Conservation (phyloP, 2,888 invertebrate species). For the Ametastegia equiseti region DNA sequence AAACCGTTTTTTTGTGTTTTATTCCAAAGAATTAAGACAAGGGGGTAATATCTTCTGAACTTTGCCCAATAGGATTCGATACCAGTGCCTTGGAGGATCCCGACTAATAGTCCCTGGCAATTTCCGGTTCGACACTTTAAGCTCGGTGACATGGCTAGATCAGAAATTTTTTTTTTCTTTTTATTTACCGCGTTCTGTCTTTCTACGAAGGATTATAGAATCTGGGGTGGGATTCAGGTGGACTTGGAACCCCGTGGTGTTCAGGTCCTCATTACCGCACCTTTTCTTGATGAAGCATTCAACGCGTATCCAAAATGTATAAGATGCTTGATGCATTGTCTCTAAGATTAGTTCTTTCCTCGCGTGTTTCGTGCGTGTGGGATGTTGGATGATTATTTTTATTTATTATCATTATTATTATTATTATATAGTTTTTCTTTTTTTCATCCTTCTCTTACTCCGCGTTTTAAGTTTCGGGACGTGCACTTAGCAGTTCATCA, state of each 20-base stretch:
- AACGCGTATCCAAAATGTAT: constrained; percentile 52
- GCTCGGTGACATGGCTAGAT: neutral
- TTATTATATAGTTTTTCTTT: neutral
- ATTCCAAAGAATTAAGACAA: too few species aligned
- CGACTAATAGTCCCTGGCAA: neutral
- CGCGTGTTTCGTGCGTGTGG: constrained; percentile 40
- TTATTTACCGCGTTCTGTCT: too few species aligned
- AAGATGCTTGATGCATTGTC: constrained; percentile 66
- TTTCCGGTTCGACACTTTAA: neutral
- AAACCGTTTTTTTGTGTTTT: too few species aligned
- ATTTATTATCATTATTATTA: neutral
- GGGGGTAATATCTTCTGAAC: too few species aligned
- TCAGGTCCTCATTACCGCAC: constrained; percentile 58
- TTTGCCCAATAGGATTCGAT: neutral
- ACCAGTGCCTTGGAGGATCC: neutral
- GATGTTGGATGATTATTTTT: constrained; percentile 10
- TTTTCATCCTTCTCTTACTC: neutral
- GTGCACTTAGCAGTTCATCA: constrained; percentile 65
- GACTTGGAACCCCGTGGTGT: constrained; percentile 37
- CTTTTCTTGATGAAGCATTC: constrained; percentile 64
- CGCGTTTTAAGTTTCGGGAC: neutral
- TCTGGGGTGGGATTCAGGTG: constrained; percentile 23
- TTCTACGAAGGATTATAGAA: neutral
- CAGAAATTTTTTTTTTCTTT: neutral
- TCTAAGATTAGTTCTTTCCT: constrained; percentile 60